phyloP scores from a whole-genome alignment of 2,113 vertebrate genomes.

The Porphyrio hochstetteri region DNA sequence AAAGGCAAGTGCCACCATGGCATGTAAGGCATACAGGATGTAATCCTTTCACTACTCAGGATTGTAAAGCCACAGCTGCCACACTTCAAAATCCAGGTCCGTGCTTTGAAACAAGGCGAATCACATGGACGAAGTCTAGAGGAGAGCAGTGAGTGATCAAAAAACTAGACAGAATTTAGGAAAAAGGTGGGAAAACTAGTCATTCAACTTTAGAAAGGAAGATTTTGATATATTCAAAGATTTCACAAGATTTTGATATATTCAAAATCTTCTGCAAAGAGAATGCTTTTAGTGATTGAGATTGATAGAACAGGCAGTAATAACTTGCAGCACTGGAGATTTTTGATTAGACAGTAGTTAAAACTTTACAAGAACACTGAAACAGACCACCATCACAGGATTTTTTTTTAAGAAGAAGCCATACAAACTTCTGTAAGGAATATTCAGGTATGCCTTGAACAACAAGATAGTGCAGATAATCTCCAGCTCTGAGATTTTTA shows the following conservation, averaged over 20 bases:
- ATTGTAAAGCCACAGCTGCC: neutral
- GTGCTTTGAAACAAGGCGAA: neutral
- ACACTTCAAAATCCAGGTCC: neutral
- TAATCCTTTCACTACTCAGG: neutral
- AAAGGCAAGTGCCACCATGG: neutral
- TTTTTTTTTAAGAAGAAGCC: accelerated
- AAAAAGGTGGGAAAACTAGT: neutral
- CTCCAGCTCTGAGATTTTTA: neutral
- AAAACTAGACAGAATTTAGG: neutral
- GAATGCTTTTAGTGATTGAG: neutral
- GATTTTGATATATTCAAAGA: neutral
- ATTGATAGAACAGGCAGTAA: neutral
- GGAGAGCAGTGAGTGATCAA: neutral
- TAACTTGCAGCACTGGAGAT: neutral
- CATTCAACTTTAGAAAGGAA: neutral
- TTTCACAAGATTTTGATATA: neutral
- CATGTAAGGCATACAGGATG: neutral
- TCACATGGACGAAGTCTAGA: neutral
- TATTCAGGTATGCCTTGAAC: neutral
- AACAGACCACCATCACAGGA: neutral
- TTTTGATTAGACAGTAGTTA: neutral
- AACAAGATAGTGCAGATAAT: neutral
- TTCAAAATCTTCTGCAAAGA: neutral
- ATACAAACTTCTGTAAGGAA: neutral
- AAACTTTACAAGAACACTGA: neutral